Evolutionary conservation across 1,140 invertebrate genomes (phyloP).

Genomic region (Pachypsylla venusta): DNA sequence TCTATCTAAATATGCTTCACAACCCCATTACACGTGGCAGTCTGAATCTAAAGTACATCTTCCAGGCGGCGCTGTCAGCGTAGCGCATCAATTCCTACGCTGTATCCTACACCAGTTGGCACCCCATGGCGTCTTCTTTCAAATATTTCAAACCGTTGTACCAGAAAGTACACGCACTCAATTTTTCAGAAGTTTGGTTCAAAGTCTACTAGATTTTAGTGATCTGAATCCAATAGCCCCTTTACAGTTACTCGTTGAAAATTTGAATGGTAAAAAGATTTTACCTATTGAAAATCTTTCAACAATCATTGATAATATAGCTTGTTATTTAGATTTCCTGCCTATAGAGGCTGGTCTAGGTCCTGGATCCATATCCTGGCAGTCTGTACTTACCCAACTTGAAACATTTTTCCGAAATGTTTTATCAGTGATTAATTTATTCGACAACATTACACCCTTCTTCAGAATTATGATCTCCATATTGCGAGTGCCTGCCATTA

Average conservation of each 20-base stretch:
- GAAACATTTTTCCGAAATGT: slow-evolving; percentile 74
- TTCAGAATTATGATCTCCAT: slow-evolving; percentile 73
- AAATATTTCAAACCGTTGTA: slow-evolving; percentile 84
- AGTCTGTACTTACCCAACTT: slow-evolving; percentile 59
- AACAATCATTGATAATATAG: slow-evolving; percentile 71
- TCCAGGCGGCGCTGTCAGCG: slow-evolving; percentile 76
- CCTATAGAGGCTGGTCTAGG: slow-evolving; percentile 65
- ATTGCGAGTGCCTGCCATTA: slow-evolving; percentile 67
- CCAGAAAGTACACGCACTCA: slow-evolving; percentile 48
- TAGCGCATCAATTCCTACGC: slow-evolving; percentile 90
- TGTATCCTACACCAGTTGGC: slow-evolving; percentile 92
- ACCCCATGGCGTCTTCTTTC: slow-evolving; percentile 88
- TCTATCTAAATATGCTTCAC: slow-evolving; percentile 60
- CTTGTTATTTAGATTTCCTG: slow-evolving; percentile 83
- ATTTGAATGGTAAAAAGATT: slow-evolving; percentile 75
- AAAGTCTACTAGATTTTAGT: slow-evolving; percentile 88
- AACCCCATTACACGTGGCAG: slow-evolving; percentile 79
- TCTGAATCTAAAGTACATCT: slow-evolving; percentile 71
- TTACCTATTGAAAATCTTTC: slow-evolving; percentile 58
- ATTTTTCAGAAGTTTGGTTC: slow-evolving; percentile 87
- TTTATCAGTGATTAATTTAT: slow-evolving; percentile 51
- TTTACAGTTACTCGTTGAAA: slow-evolving; percentile 76
- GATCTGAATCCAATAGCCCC: slow-evolving; percentile 91
- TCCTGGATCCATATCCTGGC: slow-evolving; percentile 50
- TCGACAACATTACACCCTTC: slow-evolving; percentile 59